Evolutionary conservation across 2,888 invertebrate species (phyloP), one percentile per base, ranked within the genome.

Genomic region (Andrena praecox): DNA sequence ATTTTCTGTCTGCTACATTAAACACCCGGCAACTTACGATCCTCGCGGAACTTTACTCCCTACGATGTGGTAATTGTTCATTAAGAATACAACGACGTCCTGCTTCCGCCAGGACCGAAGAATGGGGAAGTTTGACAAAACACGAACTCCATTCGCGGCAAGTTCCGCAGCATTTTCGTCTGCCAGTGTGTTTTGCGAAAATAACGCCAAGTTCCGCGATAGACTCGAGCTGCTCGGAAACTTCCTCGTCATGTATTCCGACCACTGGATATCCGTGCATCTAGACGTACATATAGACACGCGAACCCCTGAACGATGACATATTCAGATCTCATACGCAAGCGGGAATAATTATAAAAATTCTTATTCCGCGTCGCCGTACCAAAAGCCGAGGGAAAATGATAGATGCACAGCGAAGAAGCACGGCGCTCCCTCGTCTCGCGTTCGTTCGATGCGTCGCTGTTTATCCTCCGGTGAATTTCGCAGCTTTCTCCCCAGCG

Each of bases 401-500:
- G 1, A n/a, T 16, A n/a, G 27, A 20, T 10, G 2, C 10, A 2
- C 20, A 29, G 24, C 2, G 50, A 42, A 42, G 42, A 42, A 42
- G 12, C 24, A 8, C 20, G 16, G 16, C 27, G 16, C 12, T 27
- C 7, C n/a, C 52, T 10, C n/a, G 16, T 16, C 42, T 29, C 31
- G n/a, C 10, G 24, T 33, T 48, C 16, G 10, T 29, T 62, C 73
- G 80, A 85, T 82, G 64, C 80, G 77, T 75, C 77, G 75, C 69
- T 66, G 68, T 75, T 75, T 69, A 80, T 52, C 33, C 64, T 60
- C 50, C 75, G 35, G 60, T 64, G 77, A 69, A 78, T 84, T 76
- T 68, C 69, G 72, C 68, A 67, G 77, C 70, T 85, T 84, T 79
- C 78, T 81, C 79, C 81, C 52, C 31, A 10, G 67, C 29, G 48